phyloP scores from a whole-genome alignment of 2,113 vertebrate genomes.

The Poeciliopsis occidentalis region DNA sequence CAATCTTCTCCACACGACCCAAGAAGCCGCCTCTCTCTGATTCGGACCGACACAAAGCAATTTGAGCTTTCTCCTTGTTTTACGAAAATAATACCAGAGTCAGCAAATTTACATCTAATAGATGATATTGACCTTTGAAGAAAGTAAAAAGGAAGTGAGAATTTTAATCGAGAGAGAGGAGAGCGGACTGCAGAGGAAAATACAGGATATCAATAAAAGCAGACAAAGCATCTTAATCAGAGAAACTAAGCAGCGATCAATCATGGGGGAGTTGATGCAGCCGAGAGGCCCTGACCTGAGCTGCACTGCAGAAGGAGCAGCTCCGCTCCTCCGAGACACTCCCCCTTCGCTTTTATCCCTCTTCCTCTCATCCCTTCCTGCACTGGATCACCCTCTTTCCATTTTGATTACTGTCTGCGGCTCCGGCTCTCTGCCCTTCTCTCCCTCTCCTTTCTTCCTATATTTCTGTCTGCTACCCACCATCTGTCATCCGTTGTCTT shows the following conservation, averaged over 20 bases:
- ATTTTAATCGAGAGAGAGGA: not conserved
- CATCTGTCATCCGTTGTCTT: constrained; percentile 72
- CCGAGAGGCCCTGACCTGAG: constrained; percentile 60
- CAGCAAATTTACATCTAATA: constrained; percentile 70
- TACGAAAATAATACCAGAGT: constrained; percentile 72
- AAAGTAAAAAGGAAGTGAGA: constrained; percentile 7
- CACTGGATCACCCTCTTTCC: constrained; percentile 41
- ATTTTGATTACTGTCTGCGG: constrained; percentile 54
- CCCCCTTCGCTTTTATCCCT: constrained; percentile 26
- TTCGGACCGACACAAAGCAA: constrained; percentile 51
- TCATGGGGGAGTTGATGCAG: constrained; percentile 53
- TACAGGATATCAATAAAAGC: constrained; percentile 54
- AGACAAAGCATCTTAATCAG: constrained; percentile 66
- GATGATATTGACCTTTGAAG: constrained; percentile 74
- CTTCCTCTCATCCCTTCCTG: constrained; percentile 14
- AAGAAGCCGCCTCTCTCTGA: not conserved
- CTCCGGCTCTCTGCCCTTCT: constrained; percentile 25
- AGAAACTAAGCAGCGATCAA: constrained; percentile 60
- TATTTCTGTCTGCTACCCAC: constrained; percentile 62
- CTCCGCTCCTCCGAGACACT: constrained; percentile 44
- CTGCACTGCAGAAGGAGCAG: constrained; percentile 57
- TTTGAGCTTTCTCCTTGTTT: constrained; percentile 60
- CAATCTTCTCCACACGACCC: not conserved
- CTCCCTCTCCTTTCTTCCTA: constrained; percentile 36
- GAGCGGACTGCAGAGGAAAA: constrained; percentile 27